phyloP scores from a whole-genome alignment of 1,140 invertebrate species.

The Chlorops oryzae region DNA sequence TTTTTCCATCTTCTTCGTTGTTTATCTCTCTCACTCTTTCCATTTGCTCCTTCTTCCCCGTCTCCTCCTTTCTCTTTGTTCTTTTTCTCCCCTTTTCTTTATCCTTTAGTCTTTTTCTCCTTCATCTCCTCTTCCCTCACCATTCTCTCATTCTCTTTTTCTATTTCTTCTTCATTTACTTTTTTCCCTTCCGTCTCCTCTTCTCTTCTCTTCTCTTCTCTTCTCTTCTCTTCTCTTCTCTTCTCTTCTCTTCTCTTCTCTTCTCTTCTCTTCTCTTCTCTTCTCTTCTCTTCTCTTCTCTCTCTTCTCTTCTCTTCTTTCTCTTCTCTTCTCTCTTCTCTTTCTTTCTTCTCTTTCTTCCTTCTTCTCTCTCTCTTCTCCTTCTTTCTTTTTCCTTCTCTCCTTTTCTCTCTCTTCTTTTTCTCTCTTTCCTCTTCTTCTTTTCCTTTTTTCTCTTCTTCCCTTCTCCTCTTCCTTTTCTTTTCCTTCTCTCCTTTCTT shows the following conservation, averaged over 20 bases:
- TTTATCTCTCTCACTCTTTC: not conserved
- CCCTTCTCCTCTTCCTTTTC: not conserved
- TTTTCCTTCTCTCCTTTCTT: not conserved
- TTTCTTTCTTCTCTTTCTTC: not conserved
- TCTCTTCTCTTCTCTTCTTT: not conserved
- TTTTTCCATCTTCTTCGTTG: constrained; percentile 5
- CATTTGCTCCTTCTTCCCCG: not conserved
- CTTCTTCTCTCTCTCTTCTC: not conserved
- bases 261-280: not conserved
- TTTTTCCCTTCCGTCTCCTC: not conserved
- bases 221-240: too few species aligned
- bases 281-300: not conserved
- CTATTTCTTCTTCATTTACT: not conserved
- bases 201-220: not conserved
- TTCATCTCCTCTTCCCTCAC: not conserved
- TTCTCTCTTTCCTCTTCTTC: not conserved
- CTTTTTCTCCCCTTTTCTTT: not conserved
- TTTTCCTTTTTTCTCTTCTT: not conserved
- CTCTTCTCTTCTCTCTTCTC: not conserved
- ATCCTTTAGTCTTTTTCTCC: not conserved
- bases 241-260: too few species aligned
- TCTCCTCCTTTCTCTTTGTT: not conserved
- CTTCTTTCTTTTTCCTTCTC: not conserved
- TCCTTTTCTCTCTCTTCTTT: not conserved
- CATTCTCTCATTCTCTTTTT: not conserved